Percentiles rank a stretch among this genome's conserved stretches.
These are phyloP conservation scores for Oncorhynchus masou DNA, from an alignment of 2,113 vertebrate species.

Conservation along the genomic window DNA sequence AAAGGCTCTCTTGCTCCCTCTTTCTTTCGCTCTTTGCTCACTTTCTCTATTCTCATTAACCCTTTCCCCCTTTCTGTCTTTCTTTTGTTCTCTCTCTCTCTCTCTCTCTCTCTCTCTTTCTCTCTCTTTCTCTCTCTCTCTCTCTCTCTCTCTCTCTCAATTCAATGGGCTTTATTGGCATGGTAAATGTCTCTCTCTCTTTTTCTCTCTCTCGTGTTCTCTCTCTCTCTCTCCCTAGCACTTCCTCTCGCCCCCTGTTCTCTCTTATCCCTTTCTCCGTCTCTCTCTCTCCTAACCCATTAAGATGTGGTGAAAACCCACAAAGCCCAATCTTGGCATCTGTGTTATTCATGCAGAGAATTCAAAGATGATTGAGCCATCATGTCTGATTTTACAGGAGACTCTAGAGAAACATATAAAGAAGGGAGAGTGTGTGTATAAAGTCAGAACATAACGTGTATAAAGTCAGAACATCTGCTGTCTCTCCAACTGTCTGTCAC, in stretches of 20 bases:
- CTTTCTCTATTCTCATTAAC: neutral
- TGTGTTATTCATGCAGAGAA: neutral
- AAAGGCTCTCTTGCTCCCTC: neutral
- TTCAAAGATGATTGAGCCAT: neutral
- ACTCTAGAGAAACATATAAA: too few species aligned
- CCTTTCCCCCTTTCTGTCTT: neutral
- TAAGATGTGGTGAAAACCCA: neutral
- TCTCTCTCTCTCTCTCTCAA: neutral
- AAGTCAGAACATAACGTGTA: too few species aligned
- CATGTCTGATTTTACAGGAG: too few species aligned
- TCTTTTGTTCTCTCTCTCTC: neutral
- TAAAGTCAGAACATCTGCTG: too few species aligned
- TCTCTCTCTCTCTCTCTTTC: neutral
- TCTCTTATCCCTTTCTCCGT: neutral
- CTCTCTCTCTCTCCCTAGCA: too few species aligned
- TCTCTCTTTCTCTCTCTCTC: neutral
- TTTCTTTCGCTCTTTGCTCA: neutral
- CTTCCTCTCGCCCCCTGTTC: neutral
- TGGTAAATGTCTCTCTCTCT: neutral
- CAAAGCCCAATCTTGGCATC: neutral
- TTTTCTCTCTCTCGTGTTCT: neutral
- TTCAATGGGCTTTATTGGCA: neutral
- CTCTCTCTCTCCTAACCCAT: neutral
- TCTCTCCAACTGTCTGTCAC: too few species aligned
- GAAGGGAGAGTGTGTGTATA: too few species aligned